Percentiles rank a stretch among this genome's conserved stretches.
These are phyloP conservation scores for Stomatorhinus ivindoensis DNA, from an alignment of 2,113 vertebrate species.

Conservation along the genomic window DNA sequence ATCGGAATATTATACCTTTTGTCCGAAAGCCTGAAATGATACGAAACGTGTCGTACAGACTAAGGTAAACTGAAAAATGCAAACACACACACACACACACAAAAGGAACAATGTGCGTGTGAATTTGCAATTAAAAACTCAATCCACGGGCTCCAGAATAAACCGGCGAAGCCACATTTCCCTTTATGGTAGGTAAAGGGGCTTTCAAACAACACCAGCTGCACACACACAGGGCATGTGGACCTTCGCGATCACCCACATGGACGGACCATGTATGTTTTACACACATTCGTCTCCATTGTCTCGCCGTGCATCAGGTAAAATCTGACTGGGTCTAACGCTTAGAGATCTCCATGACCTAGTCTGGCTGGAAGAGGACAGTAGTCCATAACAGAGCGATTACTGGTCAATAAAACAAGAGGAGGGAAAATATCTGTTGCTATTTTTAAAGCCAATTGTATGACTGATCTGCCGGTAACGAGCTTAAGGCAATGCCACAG, in stretches of 20 bases:
- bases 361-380: background rate
- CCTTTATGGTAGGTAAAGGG: slow-evolving; percentile 6
- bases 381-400: background rate
- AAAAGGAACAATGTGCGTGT: background rate
- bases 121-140: background rate
- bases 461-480: background rate
- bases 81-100: background rate
- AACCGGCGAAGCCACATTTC: background rate
- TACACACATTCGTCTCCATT: background rate
- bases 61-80: background rate
- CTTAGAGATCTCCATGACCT: background rate
- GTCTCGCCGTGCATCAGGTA: background rate
- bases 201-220: background rate
- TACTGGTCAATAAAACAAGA: background rate
- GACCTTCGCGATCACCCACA: background rate
- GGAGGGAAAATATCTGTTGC: background rate
- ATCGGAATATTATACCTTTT: background rate
- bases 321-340: background rate
- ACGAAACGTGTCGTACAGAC: background rate
- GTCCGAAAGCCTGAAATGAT: background rate
- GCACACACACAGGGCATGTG: background rate
- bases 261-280: background rate
- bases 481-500: background rate
- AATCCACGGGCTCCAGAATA: background rate
- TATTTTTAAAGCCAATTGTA: background rate